Evolutionary conservation across 1,140 invertebrate species (phyloP), one percentile per base, ranked within the genome.

Genomic region (Diachasmimorpha longicaudata): DNA sequence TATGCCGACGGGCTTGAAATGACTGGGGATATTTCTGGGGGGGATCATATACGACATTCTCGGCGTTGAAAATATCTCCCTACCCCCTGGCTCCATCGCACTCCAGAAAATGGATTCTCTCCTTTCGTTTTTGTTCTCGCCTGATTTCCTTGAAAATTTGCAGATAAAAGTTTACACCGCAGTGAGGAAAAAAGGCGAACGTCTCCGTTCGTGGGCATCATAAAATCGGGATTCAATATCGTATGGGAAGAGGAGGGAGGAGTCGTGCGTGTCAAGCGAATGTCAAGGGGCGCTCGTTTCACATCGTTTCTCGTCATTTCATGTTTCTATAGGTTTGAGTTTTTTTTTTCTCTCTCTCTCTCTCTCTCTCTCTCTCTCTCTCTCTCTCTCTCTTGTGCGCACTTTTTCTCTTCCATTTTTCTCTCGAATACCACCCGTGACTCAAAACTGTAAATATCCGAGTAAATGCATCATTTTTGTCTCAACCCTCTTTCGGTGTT

Each of bases 181-280:
- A 77, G 58, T 63, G 72, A 52, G 68, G 81, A 77, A 70, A 77
- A 78, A 58, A 39, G 73, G 44, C 48, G 81, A 79, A 77, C 76
- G 46, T 46, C 74, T 39, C 66, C 70, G 78, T 75, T 67, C 75
- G 21, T 44, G 16, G 79, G 82, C 83, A 85, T 86, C 85, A 83
- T 87, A 87, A 87, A 87, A 87, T 87, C 80, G 85, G 81, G 82
- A 86, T 86, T 86, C 83, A 87, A 86, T 86, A 86, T 86, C 85
- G 81, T 76, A 77, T 79, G 79, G 42, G 63, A 66, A 21, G 44
- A 63, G 48, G 44, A 16, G 66, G 76, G 75, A 76, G 81, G 82
- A 79, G 81, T 86, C 83, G 80, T 83, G 81, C 81, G 81, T 84
- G 85, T 87, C 84, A 85, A 77, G 77, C 76, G 77, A 74, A 82